Percentiles rank a stretch among this genome's conserved stretches.
phyloP scores from a whole-genome alignment of 2,113 vertebrate species.

The Tor tambroides region DNA sequence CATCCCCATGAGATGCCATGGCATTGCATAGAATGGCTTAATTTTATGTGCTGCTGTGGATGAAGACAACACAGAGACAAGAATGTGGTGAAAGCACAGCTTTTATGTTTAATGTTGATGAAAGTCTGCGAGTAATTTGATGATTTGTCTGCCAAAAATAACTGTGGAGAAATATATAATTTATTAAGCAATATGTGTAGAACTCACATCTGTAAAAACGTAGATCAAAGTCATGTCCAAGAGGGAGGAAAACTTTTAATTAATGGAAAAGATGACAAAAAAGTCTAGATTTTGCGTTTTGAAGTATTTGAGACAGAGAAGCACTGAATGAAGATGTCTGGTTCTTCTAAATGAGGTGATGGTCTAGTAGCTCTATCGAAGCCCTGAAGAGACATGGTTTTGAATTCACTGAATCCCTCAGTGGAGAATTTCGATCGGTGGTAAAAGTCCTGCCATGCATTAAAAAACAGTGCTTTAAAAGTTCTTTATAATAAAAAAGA shows the following conservation, averaged over 20 bases:
- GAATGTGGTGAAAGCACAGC: neutral
- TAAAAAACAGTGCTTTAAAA: neutral
- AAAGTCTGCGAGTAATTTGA: conserved; percentile 22
- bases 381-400: neutral
- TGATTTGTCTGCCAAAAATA: conserved; percentile 2
- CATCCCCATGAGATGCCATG: neutral
- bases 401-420: neutral
- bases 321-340: conserved; percentile 1
- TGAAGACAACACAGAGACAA: conserved; percentile 1
- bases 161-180: neutral
- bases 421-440: neutral
- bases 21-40: neutral
- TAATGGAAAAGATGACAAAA: neutral
- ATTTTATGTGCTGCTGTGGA: conserved; percentile 1
- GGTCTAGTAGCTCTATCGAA: conserved; percentile 5
- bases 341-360: conserved; percentile 12
- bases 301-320: neutral
- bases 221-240: conserved; percentile 14
- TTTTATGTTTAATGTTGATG: conserved; percentile 32
- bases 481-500: neutral
- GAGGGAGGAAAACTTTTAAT: neutral
- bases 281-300: neutral
- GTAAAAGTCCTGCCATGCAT: neutral
- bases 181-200: conserved; percentile 2
- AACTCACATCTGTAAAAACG: neutral